phyloP scores from a whole-genome alignment of 1,140 invertebrate species.

The Neodiprion lecontei region DNA sequence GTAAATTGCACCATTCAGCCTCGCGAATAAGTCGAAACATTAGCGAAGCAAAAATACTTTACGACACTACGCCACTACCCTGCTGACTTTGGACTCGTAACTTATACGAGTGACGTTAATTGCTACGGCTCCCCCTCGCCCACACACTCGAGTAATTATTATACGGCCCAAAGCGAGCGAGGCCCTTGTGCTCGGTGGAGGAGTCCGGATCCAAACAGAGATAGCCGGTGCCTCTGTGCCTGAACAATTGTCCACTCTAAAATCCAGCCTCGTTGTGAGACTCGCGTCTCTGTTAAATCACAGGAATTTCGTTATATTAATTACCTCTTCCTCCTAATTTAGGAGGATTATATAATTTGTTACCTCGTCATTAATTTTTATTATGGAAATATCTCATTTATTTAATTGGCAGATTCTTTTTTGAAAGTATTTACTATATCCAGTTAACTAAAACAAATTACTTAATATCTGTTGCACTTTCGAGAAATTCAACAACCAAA shows the following conservation, averaged over 20 bases:
- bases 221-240: not conserved
- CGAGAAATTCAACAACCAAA: no score
- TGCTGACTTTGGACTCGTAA: slow-evolving; percentile 2
- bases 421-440: no score
- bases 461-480: no score
- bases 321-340: no score
- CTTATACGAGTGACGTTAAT: not conserved
- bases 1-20: not conserved
- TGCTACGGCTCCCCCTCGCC: not conserved
- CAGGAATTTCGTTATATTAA: no score
- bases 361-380: no score
- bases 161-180: not conserved
- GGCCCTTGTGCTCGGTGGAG: no score
- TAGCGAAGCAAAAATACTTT: not conserved
- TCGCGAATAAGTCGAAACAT: slow-evolving; percentile 3
- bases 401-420: no score
- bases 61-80: not conserved
- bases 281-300: no score
- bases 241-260: slow-evolving; percentile 5
- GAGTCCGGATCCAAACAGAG: not conserved
- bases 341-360: no score
- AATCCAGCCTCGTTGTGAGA: not conserved
- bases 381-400: no score
- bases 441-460: no score
- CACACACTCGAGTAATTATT: slow-evolving; percentile 4